phyloP scores from a whole-genome alignment of 1,140 invertebrate genomes.

The Drosophila parabipectinata region DNA sequence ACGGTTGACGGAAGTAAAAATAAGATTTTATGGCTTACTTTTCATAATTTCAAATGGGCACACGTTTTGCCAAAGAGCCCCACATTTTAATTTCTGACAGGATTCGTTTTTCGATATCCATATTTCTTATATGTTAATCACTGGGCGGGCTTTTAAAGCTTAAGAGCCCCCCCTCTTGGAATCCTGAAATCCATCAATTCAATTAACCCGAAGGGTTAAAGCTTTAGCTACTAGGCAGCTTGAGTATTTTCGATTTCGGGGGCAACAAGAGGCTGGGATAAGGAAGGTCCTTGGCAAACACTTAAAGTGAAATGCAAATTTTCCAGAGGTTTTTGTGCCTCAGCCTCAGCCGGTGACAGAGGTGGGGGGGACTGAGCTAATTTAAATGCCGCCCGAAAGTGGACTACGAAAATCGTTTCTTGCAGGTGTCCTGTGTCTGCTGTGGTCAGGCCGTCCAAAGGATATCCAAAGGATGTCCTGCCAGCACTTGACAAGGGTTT shows the following conservation, averaged over 20 bases:
- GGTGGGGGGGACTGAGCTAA: slow-evolving; percentile 43
- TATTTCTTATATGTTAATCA: slow-evolving; percentile 46
- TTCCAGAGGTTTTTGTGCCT: slow-evolving; percentile 15
- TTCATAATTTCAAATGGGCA: slow-evolving; percentile 78
- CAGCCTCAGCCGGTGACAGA: too few relatives aligned
- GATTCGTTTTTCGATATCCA: neutral
- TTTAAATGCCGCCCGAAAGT: slow-evolving; percentile 62
- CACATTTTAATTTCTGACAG: neutral
- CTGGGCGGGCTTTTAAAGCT: slow-evolving; percentile 44
- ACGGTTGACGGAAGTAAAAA: slow-evolving; percentile 62
- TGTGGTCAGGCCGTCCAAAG: slow-evolving; percentile 44
- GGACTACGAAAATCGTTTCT: slow-evolving; percentile 70
- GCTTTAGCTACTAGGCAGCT: slow-evolving; percentile 9
- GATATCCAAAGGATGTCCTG: slow-evolving; percentile 45
- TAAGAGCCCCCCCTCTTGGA: slow-evolving; percentile 31
- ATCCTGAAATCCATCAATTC: slow-evolving; percentile 74
- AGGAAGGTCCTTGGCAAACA: slow-evolving; percentile 16
- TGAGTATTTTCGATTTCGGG: neutral
- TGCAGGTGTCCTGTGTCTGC: slow-evolving; percentile 59
- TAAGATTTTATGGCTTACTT: slow-evolving; percentile 83
- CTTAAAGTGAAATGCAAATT: slow-evolving; percentile 77
- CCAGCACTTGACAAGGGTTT: slow-evolving; percentile 77
- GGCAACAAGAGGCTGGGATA: neutral
- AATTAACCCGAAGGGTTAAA: slow-evolving; percentile 65
- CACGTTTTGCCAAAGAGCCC: slow-evolving; percentile 38